Conservation (phyloP, 2,797 vertebrate genomes). For the Dallia pectoralis region DNA sequence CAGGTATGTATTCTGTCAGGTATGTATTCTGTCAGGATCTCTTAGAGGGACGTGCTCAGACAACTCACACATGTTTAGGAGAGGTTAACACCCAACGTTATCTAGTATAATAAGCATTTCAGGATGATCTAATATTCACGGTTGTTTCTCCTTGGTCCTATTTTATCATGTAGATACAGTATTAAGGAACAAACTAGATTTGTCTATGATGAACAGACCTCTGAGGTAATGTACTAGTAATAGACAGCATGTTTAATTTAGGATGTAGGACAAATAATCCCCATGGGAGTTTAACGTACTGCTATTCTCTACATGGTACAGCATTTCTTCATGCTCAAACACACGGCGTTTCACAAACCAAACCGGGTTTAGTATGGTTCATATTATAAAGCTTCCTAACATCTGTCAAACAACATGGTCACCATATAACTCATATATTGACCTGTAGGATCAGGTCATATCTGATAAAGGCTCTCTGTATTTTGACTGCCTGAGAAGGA, state of each 20-base stretch:
- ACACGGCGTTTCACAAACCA: constrained; percentile 24
- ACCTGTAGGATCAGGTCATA: constrained; percentile 46
- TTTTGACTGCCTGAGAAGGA: constrained; percentile 65
- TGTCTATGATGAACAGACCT: background rate
- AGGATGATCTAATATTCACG: background rate
- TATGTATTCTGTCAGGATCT: background rate
- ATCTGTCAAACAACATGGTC: constrained; percentile 1
- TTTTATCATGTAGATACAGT: background rate
- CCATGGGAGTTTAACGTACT: constrained; percentile 12
- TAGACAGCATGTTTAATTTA: background rate
- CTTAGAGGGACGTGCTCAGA: background rate
- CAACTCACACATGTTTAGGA: background rate
- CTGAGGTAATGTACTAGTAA: constrained; percentile 1
- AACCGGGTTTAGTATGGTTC: background rate
- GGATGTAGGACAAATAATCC: constrained; percentile 20
- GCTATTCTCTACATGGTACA: background rate
- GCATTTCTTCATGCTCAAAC: background rate
- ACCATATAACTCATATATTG: constrained; percentile 17
- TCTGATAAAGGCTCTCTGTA: constrained; percentile 55
- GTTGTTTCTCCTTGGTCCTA: background rate
- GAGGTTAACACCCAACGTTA: background rate
- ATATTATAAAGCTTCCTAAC: constrained; percentile 25
- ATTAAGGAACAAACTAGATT: background rate
- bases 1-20: background rate
- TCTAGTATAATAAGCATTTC: background rate